Conservation (phyloP, 2,797 vertebrate species). For the Gymnothorax javanicus region DNA sequence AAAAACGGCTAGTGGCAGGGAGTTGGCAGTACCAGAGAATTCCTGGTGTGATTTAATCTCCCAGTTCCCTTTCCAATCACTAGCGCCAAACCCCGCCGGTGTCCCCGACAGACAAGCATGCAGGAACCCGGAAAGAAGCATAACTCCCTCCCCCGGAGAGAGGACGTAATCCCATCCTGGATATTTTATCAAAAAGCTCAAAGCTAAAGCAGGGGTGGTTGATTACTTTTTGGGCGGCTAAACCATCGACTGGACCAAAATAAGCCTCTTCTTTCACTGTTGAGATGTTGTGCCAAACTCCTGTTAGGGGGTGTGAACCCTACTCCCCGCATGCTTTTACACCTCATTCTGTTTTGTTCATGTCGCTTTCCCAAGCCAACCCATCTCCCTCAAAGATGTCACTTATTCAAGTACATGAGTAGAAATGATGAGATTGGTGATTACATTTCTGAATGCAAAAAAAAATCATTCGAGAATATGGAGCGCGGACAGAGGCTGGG, state of each 20-base stretch:
- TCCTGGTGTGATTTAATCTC: constrained; percentile 6
- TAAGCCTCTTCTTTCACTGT: not conserved
- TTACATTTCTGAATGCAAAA: not conserved
- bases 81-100: no score
- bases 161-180: not conserved
- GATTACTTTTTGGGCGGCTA: constrained; percentile 21
- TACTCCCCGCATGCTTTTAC: not conserved
- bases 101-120: no score
- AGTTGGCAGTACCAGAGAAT: not conserved
- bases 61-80: not conserved
- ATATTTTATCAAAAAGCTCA: constrained; percentile 6
- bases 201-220: constrained; percentile 6
- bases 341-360: not conserved
- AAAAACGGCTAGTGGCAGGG: not conserved
- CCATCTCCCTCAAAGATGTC: constrained; percentile 10
- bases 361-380: not conserved
- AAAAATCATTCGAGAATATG: not conserved
- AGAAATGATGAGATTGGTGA: constrained; percentile 3
- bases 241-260: constrained; percentile 22
- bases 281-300: constrained; percentile 1
- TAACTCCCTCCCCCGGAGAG: not conserved
- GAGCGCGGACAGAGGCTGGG: not conserved
- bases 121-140: not conserved
- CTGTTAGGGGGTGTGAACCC: not conserved
- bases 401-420: constrained; percentile 2